A percentile compares a stretch with the other conserved stretches of the same genome.
phyloP scores from a whole-genome alignment of 2,797 vertebrate species.

The Bovichtus variegatus region DNA sequence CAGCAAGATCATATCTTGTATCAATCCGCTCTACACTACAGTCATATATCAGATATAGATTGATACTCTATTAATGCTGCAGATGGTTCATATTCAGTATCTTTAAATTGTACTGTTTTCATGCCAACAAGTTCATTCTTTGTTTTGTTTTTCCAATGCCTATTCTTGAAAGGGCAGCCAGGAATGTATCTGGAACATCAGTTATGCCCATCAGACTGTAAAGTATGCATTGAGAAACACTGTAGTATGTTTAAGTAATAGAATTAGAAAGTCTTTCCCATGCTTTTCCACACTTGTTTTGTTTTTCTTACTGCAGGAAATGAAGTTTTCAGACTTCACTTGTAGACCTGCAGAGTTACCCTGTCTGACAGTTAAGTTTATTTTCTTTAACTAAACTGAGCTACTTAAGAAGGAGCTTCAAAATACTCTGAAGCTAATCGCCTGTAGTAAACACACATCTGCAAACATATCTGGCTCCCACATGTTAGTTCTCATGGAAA shows the following conservation, averaged over 20 bases:
- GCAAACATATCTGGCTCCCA: constrained; percentile 57
- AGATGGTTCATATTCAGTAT: not conserved
- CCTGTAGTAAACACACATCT: constrained; percentile 58
- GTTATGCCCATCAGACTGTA: not conserved
- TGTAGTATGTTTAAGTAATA: not conserved
- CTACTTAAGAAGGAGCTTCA: constrained; percentile 35
- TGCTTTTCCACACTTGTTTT: not conserved
- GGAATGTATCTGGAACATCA: not conserved
- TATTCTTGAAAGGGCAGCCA: not conserved
- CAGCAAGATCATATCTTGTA: not conserved
- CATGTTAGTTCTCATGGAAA: constrained; percentile 54
- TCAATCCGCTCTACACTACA: no score
- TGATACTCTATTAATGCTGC: not conserved
- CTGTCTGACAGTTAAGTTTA: constrained; percentile 3
- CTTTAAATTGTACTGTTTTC: not conserved
- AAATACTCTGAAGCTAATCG: constrained; percentile 41
- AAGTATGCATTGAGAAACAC: not conserved
- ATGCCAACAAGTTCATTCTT: not conserved
- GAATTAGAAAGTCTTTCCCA: constrained; percentile 8
- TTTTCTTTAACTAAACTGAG: constrained; percentile 15
- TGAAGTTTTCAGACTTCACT: constrained; percentile 1
- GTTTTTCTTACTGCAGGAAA: constrained; percentile 17
- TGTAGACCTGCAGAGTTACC: not conserved
- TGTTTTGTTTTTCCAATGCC: not conserved
- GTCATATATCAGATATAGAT: not conserved